Conservation (phyloP, 2,797 vertebrate species). For the Acipenser oxyrinchus region DNA sequence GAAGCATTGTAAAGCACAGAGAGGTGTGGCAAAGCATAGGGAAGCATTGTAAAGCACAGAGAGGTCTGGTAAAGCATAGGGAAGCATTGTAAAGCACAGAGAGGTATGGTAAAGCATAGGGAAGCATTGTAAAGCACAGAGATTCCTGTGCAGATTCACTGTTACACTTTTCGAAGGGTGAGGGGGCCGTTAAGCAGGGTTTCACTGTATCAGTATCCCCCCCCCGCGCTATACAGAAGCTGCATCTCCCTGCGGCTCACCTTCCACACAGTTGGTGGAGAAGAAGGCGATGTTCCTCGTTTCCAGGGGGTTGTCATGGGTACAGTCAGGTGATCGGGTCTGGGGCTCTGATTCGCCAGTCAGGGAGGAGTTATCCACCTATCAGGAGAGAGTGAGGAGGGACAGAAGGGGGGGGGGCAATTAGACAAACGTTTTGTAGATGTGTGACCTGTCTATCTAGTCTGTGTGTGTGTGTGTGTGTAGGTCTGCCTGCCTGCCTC, state of each 20-base stretch:
- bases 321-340: constrained; percentile 83
- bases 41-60: no score
- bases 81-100: no score
- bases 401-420: neutral
- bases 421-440: neutral
- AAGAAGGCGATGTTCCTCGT: constrained; percentile 88
- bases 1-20: no score
- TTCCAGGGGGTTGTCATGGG: constrained; percentile 86
- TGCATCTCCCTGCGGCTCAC: constrained; percentile 34
- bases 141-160: no score
- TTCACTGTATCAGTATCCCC: no score
- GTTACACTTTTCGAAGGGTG: no score
- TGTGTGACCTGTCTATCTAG: neutral
- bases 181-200: no score
- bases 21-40: no score
- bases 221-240: no score
- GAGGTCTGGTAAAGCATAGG: no score
- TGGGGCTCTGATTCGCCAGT: constrained; percentile 87
- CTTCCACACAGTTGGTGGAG: constrained; percentile 90
- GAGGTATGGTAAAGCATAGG: no score
- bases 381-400: neutral
- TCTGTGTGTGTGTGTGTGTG: neutral
- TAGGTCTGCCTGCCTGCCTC: neutral
- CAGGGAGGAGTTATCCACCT: constrained; percentile 90
- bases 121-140: no score